These are phyloP conservation scores for Prunella strophiata DNA, from an alignment of 2,797 vertebrate species.

Conservation along the genomic window DNA sequence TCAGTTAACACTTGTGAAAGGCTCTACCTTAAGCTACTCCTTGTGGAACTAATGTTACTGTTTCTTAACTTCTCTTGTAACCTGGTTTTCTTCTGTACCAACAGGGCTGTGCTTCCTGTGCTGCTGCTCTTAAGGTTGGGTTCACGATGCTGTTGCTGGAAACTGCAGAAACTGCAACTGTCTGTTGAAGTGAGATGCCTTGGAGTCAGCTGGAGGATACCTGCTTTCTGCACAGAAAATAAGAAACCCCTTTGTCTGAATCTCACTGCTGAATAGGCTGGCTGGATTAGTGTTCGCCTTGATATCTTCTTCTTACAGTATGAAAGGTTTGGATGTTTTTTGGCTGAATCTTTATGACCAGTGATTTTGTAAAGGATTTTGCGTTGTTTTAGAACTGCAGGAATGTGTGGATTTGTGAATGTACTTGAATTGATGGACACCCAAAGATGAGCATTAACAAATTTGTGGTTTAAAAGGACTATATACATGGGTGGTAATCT, in stretches of 20 bases:
- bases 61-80: neutral
- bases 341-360: neutral
- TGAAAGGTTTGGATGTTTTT: neutral
- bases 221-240: neutral
- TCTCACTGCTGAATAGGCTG: neutral
- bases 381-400: neutral
- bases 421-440: neutral
- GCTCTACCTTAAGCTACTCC: neutral
- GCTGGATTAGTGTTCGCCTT: neutral
- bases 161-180: neutral
- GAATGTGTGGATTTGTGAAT: neutral
- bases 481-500: neutral
- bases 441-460: neutral
- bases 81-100: neutral
- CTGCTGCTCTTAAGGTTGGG: neutral
- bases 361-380: neutral
- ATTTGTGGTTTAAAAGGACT: neutral
- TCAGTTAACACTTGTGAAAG: neutral
- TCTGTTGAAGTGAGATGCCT: neutral
- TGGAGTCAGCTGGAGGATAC: neutral
- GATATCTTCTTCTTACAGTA: neutral
- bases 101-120: neutral
- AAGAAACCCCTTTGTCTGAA: neutral
- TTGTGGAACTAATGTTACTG: neutral
- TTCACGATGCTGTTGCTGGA: neutral